These are phyloP conservation scores for Urocitellus parryii DNA, from an alignment of 2,113 vertebrate species.

Conservation along the genomic window DNA sequence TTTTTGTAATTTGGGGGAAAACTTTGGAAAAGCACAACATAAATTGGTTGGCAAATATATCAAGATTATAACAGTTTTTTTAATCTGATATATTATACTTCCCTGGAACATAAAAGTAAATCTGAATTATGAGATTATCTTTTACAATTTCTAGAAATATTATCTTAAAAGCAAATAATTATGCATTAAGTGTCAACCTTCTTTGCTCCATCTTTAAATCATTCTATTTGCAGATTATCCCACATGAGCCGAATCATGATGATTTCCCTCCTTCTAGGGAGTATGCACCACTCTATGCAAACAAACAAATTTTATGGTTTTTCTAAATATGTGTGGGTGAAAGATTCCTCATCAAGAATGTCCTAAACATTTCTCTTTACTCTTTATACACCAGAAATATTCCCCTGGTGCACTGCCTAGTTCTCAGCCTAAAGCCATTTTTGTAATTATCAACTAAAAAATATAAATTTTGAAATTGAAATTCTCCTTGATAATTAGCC, in stretches of 20 bases:
- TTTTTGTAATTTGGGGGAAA: neutral
- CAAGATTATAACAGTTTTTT: neutral
- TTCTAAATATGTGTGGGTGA: neutral
- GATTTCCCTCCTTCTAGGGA: neutral
- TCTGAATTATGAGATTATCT: neutral
- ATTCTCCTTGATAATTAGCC: neutral
- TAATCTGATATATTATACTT: neutral
- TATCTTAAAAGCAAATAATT: neutral
- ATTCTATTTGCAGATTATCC: neutral
- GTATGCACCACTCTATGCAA: neutral
- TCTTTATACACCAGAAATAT: neutral
- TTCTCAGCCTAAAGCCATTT: neutral
- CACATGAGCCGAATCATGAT: neutral
- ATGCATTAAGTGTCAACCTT: neutral
- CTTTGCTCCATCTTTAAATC: neutral
- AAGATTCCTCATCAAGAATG: neutral
- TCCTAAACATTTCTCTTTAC: neutral
- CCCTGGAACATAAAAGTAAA: neutral
- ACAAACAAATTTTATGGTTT: neutral
- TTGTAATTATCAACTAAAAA: neutral
- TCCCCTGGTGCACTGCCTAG: neutral
- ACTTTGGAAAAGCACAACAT: neutral
- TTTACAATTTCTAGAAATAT: neutral
- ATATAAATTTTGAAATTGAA: neutral
- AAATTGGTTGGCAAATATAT: neutral